Conservation (phyloP, 2,888 invertebrate genomes). For the Drosophila mayaguana region DNA sequence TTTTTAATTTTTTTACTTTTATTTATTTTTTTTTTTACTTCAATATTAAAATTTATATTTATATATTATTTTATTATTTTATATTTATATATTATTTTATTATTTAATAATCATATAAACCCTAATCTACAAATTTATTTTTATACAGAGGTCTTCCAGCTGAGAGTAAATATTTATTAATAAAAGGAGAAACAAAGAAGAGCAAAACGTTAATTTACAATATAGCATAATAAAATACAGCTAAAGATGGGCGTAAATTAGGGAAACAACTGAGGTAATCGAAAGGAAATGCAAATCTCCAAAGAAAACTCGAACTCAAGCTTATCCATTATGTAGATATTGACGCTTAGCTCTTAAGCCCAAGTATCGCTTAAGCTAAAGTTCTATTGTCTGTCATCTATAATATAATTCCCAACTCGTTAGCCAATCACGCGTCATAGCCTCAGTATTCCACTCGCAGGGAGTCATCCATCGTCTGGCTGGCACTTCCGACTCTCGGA, state of each 20-base stretch:
- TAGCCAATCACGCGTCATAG: slow-evolving; percentile 46
- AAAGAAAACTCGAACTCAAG: not conserved
- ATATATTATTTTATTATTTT: too few relatives aligned
- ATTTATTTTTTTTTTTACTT: too few relatives aligned
- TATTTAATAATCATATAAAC: too few relatives aligned
- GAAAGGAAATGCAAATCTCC: not conserved
- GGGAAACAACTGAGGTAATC: not conserved
- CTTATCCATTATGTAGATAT: not conserved
- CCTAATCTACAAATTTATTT: too few relatives aligned
- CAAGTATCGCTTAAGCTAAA: slow-evolving; percentile 11
- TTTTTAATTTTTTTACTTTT: too few relatives aligned
- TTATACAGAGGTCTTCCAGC: too few relatives aligned
- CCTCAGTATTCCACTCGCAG: slow-evolving; percentile 35
- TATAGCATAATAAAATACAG: too few relatives aligned
- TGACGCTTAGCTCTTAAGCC: slow-evolving; percentile 6
- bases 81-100: too few relatives aligned
- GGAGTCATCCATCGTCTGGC: slow-evolving; percentile 24
- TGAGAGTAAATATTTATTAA: too few relatives aligned
- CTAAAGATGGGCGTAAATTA: not conserved
- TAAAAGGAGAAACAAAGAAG: not conserved
- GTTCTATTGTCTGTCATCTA: slow-evolving; percentile 38
- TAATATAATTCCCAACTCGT: slow-evolving; percentile 54
- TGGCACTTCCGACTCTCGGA: slow-evolving; percentile 42
- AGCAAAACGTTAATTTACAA: not conserved
- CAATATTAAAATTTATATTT: too few relatives aligned